Conservation (phyloP, 1,140 invertebrate genomes). For the Helicorthomorpha holstii region DNA sequence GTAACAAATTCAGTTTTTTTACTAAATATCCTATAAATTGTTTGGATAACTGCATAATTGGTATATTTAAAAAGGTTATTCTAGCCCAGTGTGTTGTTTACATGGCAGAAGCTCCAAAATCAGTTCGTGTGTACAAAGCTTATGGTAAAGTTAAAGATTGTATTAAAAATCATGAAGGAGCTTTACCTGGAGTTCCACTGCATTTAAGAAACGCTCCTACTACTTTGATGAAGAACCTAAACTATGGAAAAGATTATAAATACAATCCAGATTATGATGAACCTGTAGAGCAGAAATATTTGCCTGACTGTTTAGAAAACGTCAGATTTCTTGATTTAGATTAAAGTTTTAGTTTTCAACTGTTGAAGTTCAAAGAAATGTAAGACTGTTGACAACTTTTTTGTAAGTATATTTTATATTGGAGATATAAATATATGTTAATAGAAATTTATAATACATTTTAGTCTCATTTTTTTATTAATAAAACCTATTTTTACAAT, state of each 20-base stretch:
- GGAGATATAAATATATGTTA: too few relatives aligned
- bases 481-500: too few relatives aligned
- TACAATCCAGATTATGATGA: constrained; percentile 18
- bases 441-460: too few relatives aligned
- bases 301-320: constrained; percentile 17
- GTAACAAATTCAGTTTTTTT: constrained; percentile 17
- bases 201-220: constrained; percentile 63
- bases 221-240: constrained; percentile 55
- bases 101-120: constrained; percentile 56
- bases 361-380: too few relatives aligned
- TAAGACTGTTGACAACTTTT: too few relatives aligned
- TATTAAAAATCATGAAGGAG: constrained; percentile 43
- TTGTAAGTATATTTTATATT: too few relatives aligned
- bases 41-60: neutral
- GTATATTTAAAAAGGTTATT: constrained; percentile 26
- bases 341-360: too few relatives aligned
- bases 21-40: neutral
- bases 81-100: constrained; percentile 58
- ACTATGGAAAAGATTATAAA: constrained; percentile 31
- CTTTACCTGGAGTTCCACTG: constrained; percentile 49
- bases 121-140: constrained; percentile 46
- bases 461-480: too few relatives aligned
- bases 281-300: constrained; percentile 20
- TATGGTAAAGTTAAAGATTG: constrained; percentile 39
- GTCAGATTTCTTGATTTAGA: constrained; percentile 20